phyloP scores from a whole-genome alignment of 2,888 invertebrate genomes.

The Leucania comma region DNA sequence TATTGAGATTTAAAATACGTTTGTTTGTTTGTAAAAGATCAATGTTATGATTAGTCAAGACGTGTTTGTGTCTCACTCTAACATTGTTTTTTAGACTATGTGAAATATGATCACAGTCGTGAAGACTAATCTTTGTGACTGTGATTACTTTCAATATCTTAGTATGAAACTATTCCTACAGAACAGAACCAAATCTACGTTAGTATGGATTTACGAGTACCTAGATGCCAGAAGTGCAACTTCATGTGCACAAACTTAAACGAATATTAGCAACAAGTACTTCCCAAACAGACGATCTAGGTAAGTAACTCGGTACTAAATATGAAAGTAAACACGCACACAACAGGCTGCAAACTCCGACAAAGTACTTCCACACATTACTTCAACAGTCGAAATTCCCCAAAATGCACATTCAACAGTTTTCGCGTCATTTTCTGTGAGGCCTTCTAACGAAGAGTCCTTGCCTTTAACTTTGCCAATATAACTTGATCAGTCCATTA shows the following conservation, averaged over 20 bases:
- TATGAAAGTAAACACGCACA: conserved; percentile 46
- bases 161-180: neutral
- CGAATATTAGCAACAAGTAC: conserved; percentile 17
- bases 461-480: conserved; percentile 62
- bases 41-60: conserved; percentile 8
- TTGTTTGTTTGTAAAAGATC: conserved; percentile 28
- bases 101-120: too few relatives aligned
- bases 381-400: conserved; percentile 60
- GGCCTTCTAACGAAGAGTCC: conserved; percentile 73
- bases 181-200: neutral
- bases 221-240: neutral
- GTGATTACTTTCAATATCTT: neutral
- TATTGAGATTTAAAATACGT: conserved; percentile 31
- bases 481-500: neutral
- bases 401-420: conserved; percentile 76
- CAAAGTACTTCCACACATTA: conserved; percentile 51
- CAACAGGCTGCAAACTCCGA: conserved; percentile 44
- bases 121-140: too few relatives aligned
- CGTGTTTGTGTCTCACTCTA: neutral
- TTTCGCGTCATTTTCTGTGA: conserved; percentile 70
- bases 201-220: neutral
- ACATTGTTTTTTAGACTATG: neutral
- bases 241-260: conserved; percentile 1
- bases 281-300: neutral
- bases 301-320: conserved; percentile 32